These are phyloP conservation scores for Helobdella robusta DNA, from an alignment of 2,888 invertebrate genomes.

Conservation along the genomic window DNA sequence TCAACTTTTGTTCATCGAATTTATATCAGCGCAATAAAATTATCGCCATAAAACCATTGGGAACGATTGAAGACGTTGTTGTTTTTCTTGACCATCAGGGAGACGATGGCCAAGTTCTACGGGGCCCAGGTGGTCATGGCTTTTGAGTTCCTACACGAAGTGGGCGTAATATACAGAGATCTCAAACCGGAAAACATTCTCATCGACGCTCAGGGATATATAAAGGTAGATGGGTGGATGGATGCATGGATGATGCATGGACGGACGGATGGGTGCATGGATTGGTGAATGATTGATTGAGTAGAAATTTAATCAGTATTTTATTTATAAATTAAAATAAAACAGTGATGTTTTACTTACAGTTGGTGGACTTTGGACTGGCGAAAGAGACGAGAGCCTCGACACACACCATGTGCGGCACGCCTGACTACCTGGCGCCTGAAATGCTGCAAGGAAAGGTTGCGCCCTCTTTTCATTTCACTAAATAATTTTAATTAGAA, in stretches of 20 bases:
- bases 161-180: conserved; percentile 96
- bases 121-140: conserved; percentile 82
- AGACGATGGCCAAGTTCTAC: conserved; percentile 37
- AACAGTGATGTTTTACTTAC: too few relatives aligned
- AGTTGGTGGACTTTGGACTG: conserved; percentile 97
- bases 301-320: too few relatives aligned
- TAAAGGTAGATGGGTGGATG: conserved; percentile 66
- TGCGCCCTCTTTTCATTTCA: too few relatives aligned
- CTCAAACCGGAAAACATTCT: conserved; percentile 94
- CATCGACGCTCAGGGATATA: conserved; percentile 81
- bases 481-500: too few relatives aligned
- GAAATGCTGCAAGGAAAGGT: conserved; percentile 58
- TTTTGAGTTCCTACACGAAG: conserved; percentile 96
- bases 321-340: too few relatives aligned
- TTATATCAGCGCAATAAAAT: too few relatives aligned
- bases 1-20: too few relatives aligned
- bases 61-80: too few relatives aligned
- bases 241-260: too few relatives aligned
- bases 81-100: conserved; percentile 33
- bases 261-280: too few relatives aligned
- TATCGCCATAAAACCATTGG: too few relatives aligned
- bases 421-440: conserved; percentile 72
- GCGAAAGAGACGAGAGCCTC: conserved; percentile 98
- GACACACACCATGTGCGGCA: conserved; percentile 98
- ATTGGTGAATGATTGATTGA: too few relatives aligned